These are phyloP conservation scores for Lissonota sp. DNA, from an alignment of 2,888 invertebrate genomes.

Conservation along the genomic window DNA sequence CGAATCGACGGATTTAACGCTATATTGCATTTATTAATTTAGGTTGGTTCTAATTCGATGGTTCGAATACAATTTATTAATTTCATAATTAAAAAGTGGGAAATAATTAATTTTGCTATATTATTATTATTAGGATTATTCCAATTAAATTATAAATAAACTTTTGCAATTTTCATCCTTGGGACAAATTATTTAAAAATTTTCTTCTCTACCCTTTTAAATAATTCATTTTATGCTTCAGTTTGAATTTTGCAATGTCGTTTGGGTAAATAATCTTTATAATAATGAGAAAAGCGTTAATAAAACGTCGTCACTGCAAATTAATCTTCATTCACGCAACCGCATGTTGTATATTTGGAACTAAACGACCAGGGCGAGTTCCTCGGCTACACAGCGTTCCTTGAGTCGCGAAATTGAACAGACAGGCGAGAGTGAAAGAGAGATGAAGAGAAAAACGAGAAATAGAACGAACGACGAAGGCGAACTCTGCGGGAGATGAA, in stretches of 20 bases:
- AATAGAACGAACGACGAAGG: not conserved
- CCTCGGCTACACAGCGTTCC: not conserved
- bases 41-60: too few relatives aligned
- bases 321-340: constrained; percentile 17
- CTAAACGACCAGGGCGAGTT: not conserved
- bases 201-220: too few relatives aligned
- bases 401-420: constrained; percentile 28
- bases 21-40: too few relatives aligned
- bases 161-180: too few relatives aligned
- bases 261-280: not conserved
- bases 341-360: not conserved
- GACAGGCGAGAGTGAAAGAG: constrained; percentile 21
- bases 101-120: too few relatives aligned
- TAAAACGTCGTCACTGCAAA: not conserved
- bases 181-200: too few relatives aligned
- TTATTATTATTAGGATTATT: too few relatives aligned
- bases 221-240: not conserved
- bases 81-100: too few relatives aligned
- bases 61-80: too few relatives aligned
- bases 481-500: constrained; percentile 27
- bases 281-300: not conserved
- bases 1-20: too few relatives aligned
- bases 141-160: too few relatives aligned
- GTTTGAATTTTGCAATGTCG: not conserved
- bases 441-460: constrained; percentile 12